phyloP scores from a whole-genome alignment of 2,888 invertebrate species.

The Mamestra brassicae region DNA sequence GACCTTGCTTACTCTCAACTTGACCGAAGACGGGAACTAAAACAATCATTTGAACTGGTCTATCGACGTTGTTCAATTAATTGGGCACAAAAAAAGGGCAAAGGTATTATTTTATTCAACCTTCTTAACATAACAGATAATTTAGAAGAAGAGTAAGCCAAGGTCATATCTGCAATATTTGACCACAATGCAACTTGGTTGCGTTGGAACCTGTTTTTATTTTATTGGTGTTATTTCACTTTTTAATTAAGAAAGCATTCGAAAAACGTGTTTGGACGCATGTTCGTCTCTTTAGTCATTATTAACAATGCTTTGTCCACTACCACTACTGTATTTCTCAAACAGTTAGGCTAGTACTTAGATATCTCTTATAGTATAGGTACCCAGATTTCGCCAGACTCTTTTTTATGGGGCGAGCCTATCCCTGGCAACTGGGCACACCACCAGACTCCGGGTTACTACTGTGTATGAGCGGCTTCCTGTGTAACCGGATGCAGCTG shows the following conservation, averaged over 20 bases:
- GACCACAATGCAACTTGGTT: neutral
- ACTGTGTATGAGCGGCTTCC: too few relatives aligned
- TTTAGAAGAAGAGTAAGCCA: neutral
- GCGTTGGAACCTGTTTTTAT: conserved; percentile 21
- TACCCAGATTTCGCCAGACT: neutral
- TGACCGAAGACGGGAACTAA: conserved; percentile 40
- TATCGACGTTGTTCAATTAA: neutral
- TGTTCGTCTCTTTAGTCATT: neutral
- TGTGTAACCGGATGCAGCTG: too few relatives aligned
- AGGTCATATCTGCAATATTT: conserved; percentile 3
- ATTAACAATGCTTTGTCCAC: neutral
- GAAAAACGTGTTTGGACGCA: conserved; percentile 6
- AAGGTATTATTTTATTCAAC: neutral
- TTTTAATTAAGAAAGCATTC: neutral
- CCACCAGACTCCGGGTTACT: neutral
- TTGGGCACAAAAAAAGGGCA: neutral
- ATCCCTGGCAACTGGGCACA: neutral
- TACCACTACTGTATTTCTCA: too few relatives aligned
- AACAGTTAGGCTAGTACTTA: too few relatives aligned
- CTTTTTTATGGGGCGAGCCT: neutral
- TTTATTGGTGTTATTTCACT: neutral
- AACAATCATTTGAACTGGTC: conserved; percentile 40
- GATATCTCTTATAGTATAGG: neutral
- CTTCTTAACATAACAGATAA: neutral
- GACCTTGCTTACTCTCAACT: conserved; percentile 42